Percentiles rank a stretch among this genome's conserved stretches.
Conservation (phyloP, 2,888 invertebrate species). For the Idaea aversata region DNA sequence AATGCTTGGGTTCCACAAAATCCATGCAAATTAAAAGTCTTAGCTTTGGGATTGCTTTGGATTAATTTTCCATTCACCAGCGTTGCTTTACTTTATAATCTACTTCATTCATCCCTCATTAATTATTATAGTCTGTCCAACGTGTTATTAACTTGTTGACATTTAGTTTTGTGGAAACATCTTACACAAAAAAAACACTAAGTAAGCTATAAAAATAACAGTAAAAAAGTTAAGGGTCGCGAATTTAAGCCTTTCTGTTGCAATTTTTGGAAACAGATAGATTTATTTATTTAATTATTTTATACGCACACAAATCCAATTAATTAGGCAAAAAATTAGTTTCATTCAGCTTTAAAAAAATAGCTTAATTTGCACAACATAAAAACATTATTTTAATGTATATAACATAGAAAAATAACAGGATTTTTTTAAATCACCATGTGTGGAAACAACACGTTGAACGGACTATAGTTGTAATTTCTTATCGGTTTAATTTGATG, state of each 20-base stretch:
- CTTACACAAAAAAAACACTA: too few relatives aligned
- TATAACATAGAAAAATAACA: too few relatives aligned
- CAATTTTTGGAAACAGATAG: too few relatives aligned
- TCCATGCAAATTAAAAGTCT: constrained; percentile 20
- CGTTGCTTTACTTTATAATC: constrained; percentile 40
- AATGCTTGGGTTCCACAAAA: constrained; percentile 31
- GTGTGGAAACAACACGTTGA: constrained; percentile 5
- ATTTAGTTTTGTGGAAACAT: neutral
- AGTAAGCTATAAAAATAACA: too few relatives aligned
- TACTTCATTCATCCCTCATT: neutral
- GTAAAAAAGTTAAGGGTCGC: too few relatives aligned
- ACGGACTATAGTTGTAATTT: neutral
- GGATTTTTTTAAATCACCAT: neutral
- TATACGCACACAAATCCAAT: too few relatives aligned
- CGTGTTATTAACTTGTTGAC: neutral
- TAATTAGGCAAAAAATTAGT: too few relatives aligned
- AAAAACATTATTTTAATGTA: too few relatives aligned
- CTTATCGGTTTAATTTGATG: neutral
- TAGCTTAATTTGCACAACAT: too few relatives aligned
- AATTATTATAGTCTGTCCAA: neutral
- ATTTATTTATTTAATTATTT: too few relatives aligned
- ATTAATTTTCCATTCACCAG: constrained; percentile 47
- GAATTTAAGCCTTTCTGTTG: too few relatives aligned
- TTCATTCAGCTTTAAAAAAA: too few relatives aligned
- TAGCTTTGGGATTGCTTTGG: constrained; percentile 59